These are phyloP conservation scores for Dinomys branickii DNA, from an alignment of 2,113 vertebrate genomes.

Conservation along the genomic window DNA sequence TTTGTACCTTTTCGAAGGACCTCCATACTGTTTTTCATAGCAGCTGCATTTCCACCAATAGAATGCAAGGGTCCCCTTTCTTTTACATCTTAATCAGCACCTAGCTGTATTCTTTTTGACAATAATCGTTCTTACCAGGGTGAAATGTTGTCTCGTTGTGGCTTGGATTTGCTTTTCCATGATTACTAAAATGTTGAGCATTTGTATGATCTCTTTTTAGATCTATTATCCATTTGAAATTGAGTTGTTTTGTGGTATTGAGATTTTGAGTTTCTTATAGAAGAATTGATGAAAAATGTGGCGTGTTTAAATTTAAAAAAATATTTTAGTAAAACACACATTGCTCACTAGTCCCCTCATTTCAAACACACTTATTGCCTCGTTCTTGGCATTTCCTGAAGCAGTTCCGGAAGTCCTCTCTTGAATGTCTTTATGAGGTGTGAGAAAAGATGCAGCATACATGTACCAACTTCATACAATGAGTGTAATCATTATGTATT, in stretches of 20 bases:
- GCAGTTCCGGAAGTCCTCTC: background rate
- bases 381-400: background rate
- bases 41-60: background rate
- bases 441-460: background rate
- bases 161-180: background rate
- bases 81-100: background rate
- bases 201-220: background rate
- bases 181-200: background rate
- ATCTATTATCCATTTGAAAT: background rate
- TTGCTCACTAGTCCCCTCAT: background rate
- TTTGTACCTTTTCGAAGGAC: background rate
- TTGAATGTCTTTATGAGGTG: background rate
- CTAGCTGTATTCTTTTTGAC: background rate
- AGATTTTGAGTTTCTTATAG: background rate
- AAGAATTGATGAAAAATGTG: background rate
- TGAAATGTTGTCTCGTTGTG: background rate
- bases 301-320: background rate
- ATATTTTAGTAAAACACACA: background rate
- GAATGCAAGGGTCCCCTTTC: background rate
- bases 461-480: background rate
- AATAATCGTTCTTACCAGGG: background rate
- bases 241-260: background rate
- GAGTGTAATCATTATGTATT: background rate
- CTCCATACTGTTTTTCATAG: background rate
- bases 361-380: background rate